Evolutionary conservation across 2,888 invertebrate species (phyloP).

Genomic region (Antitype chi): DNA sequence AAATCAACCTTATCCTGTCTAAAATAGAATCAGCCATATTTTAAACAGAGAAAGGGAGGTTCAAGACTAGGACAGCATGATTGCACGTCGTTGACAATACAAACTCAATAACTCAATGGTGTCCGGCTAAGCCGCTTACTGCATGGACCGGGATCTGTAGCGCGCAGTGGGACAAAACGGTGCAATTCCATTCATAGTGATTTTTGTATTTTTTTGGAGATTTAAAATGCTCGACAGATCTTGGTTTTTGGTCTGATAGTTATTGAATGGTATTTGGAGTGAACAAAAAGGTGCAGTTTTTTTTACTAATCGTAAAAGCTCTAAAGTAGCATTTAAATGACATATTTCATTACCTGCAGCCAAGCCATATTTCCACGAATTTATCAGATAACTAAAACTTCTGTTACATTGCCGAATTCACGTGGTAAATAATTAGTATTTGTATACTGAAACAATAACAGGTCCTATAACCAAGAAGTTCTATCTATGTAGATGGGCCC

Average conservation of each 20-base stretch:
- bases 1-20: conserved; percentile 11
- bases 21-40: conserved; percentile 21
- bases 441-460: neutral
- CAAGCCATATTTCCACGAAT: neutral
- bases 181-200: neutral
- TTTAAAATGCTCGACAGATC: neutral
- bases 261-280: neutral
- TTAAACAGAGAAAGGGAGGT: conserved; percentile 23
- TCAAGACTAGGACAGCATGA: conserved; percentile 34
- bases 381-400: neutral
- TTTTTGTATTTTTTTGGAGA: conserved; percentile 20
- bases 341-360: neutral
- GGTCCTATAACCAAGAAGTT: no score
- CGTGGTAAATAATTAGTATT: neutral
- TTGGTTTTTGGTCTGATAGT: neutral
- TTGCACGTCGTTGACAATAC: conserved; percentile 64
- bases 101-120: conserved; percentile 70
- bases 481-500: no score
- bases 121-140: conserved; percentile 69
- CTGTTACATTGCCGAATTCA: neutral
- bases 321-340: neutral
- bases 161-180: conserved; percentile 22
- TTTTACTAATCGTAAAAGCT: neutral
- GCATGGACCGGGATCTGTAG: conserved; percentile 59
- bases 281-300: neutral